Percentiles rank a stretch among this genome's conserved stretches.
Conservation (phyloP, 2,113 vertebrate species). For the Rousettus leschenaultii region DNA sequence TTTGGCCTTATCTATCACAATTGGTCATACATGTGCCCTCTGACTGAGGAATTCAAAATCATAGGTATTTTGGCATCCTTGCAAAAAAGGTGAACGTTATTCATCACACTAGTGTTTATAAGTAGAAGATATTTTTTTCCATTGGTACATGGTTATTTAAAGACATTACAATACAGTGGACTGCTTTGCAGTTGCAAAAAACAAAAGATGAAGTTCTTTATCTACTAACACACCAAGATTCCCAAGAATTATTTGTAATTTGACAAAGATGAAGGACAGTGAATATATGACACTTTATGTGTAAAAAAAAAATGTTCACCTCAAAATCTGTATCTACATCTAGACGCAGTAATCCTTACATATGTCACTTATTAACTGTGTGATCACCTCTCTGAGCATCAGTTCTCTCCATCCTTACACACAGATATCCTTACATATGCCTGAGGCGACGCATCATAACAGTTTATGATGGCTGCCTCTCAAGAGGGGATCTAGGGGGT, state of each 20-base stretch:
- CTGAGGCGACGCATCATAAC: background rate
- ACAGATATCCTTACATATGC: background rate
- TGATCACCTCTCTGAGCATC: no score
- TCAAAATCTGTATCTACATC: background rate
- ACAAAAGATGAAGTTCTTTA: background rate
- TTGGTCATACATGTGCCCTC: no score
- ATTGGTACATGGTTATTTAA: background rate
- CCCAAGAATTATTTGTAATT: background rate
- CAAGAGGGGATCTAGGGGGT: background rate
- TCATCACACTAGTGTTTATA: background rate
- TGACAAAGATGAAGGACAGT: background rate
- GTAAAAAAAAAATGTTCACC: background rate
- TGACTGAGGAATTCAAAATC: background rate
- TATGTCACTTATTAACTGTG: no score
- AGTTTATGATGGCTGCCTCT: background rate
- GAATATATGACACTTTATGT: background rate
- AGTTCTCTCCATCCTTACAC: no score
- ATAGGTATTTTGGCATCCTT: background rate
- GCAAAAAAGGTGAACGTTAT: background rate
- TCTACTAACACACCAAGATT: background rate
- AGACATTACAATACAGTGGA: background rate
- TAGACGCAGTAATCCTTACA: background rate
- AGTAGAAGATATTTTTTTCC: background rate
- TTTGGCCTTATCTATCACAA: background rate
- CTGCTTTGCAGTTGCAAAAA: background rate